These are phyloP conservation scores for Micromys minutus DNA, from an alignment of 2,113 vertebrate genomes.

Conservation along the genomic window DNA sequence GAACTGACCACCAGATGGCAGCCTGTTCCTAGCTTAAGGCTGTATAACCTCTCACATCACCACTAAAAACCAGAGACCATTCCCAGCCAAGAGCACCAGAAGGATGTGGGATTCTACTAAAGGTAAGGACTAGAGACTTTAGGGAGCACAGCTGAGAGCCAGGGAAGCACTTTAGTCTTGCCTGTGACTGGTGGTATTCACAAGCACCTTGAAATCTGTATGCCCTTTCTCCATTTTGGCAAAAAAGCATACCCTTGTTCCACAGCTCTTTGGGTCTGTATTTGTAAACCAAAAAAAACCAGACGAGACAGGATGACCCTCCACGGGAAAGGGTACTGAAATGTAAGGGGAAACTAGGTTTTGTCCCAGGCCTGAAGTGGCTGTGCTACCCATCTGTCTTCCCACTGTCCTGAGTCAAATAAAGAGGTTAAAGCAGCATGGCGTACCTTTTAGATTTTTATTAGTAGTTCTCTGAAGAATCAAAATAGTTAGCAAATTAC, in stretches of 20 bases:
- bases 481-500: constrained; percentile 89
- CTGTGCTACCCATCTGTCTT: background rate
- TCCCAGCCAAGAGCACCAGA: background rate
- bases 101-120: background rate
- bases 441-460: constrained; percentile 84
- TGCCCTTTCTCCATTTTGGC: background rate
- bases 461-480: constrained; percentile 89
- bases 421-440: constrained; percentile 72
- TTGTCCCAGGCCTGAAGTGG: background rate
- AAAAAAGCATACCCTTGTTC: background rate
- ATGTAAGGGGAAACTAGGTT: background rate
- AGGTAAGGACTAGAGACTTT: background rate
- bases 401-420: background rate
- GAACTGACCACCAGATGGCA: constrained; percentile 56
- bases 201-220: background rate
- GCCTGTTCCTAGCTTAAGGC: constrained; percentile 1
- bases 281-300: constrained; percentile 17
- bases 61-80: background rate
- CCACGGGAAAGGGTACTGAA: background rate
- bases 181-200: background rate
- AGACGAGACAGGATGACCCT: background rate
- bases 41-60: background rate
- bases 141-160: background rate
- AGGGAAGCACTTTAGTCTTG: background rate
- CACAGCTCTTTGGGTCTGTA: background rate